Base-by-base conservation (phyloP, 1,140 invertebrate genomes). In the Diorhabda carinulata region DNA sequence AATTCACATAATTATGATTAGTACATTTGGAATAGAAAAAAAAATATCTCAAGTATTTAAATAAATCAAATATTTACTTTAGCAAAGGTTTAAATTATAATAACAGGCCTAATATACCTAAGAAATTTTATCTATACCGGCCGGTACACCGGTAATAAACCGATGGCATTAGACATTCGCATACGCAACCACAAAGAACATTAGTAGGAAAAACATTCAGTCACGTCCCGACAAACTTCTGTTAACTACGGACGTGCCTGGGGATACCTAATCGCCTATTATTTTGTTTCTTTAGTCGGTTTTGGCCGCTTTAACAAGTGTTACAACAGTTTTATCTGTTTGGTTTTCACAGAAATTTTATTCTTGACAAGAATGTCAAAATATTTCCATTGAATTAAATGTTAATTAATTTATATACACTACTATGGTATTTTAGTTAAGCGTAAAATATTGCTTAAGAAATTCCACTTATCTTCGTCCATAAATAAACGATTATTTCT, bases 161-260 rank as follows among this genome's bases (percentile, higher is more conserved):
- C 47, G 47, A 52, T 52, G 47, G n/a, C 47, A 52, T 52, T 52
- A 52, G 47, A 52, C 47, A 52, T 52, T 52, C 47, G 47, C 47
- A 52, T 52, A 52, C 47, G 47, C 47, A 52, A 52, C 47, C 47
- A 52, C 47, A 52, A 52, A 52, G 47, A 52, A 52, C 47, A 52
- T 52, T 52, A 52, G 47, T 52, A 52, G 47, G 47, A 52, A 52
- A 52, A 52, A 52, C 47, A 52, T 52, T 52, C 47, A 52, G 47
- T 52, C 47, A 52, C 47, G 47, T 52, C 47, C 47, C 47, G 47
- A 52, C 47, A 52, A 52, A 52, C 47, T 52, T 52, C 47, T 52
- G 47, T 52, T 52, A 52, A 52, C 47, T 52, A 52, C 47, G 47
- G 47, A 52, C 47, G 47, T 52, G 47, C 47, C 47, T 52, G 47